Base-by-base conservation (phyloP, 2,113 vertebrate genomes). In the Chascanopsetta lugubris region DNA sequence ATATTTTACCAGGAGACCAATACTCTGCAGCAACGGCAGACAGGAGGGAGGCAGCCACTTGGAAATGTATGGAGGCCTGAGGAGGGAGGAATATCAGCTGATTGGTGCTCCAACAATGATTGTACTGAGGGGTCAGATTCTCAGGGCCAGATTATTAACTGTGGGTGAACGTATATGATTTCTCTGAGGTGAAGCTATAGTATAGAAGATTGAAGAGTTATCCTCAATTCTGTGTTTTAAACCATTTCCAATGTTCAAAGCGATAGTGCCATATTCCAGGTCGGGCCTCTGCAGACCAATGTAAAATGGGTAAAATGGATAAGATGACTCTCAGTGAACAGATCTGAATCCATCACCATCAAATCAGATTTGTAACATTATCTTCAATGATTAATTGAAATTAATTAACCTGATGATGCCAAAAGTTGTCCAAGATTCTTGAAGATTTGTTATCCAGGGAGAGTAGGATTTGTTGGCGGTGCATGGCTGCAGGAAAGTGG, bases 1-100 rank as follows among this genome's bases (percentile, higher is more conserved):
- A 75, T 82, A 89, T 90, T 90, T 86, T 82, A 85, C 76, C 64
- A 42, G 65, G 79, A 70, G 73, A 77, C 70, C 70, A 83, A 77
- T 76, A 60, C 54, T 72, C 24, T 65, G 53, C 40, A 21, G 15
- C 10, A 21, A 61, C 62, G 57, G 66, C 27, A 64, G 63, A 85
- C 48, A 8, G 62, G 25, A 34, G 47, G 49, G 62, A 34, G 45
- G 54, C 59, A 62, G 67, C 27, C 25, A 30, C 26, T 27, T 65
- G 27, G 34, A 45, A 45, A 12, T 12, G 47, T 48, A 61, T 46
- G 40, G n/a, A 69, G 57, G 6, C 20, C 21, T 13, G 24, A 29
- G 29, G n/a, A 11, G 6, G 21, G 21, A n/a, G 11, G 38, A 57
- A 40, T 48, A 34, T 54, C 42, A 47, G 29, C 38, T 63, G 26